These are phyloP conservation scores for Halyomorpha halys DNA, from an alignment of 1,140 invertebrate species.

Conservation along the genomic window DNA sequence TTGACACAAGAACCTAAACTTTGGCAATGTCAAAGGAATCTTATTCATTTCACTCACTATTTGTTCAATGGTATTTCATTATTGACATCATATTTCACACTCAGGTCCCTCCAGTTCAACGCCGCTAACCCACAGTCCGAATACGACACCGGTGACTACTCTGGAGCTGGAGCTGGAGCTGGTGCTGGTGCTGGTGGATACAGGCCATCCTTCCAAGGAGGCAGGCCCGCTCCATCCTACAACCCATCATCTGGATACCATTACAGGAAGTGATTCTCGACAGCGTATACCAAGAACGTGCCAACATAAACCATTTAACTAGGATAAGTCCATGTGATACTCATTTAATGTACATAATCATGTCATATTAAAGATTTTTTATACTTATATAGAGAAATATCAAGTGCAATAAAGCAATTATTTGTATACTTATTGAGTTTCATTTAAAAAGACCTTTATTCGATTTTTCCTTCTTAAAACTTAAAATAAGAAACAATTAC, in stretches of 20 bases:
- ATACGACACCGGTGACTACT: slow-evolving; percentile 8
- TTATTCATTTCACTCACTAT: too few species aligned
- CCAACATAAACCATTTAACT: not conserved
- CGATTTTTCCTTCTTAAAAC: too few species aligned
- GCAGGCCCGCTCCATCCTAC: not conserved
- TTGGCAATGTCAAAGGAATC: too few species aligned
- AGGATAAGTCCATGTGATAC: slow-evolving; percentile 10
- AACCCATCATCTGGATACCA: slow-evolving; percentile 17
- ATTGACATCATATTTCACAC: too few species aligned
- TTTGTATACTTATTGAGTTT: too few species aligned
- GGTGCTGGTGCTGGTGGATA: not conserved
- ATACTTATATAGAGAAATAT: too few species aligned
- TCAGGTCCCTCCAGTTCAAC: slow-evolving; percentile 4
- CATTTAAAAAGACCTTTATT: too few species aligned
- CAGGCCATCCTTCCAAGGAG: not conserved
- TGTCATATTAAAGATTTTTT: too few species aligned
- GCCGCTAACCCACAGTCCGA: slow-evolving; percentile 11
- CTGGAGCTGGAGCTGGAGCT: not conserved
- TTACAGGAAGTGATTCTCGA: slow-evolving; percentile 16
- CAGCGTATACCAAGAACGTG: not conserved
- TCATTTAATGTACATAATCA: not conserved
- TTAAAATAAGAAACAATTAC: too few species aligned
- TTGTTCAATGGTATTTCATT: too few species aligned
- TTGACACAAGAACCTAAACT: too few species aligned
- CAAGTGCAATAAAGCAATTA: too few species aligned